Base-by-base conservation (phyloP, 1,140 invertebrate genomes). In the Lordiphosa stackelbergi region DNA sequence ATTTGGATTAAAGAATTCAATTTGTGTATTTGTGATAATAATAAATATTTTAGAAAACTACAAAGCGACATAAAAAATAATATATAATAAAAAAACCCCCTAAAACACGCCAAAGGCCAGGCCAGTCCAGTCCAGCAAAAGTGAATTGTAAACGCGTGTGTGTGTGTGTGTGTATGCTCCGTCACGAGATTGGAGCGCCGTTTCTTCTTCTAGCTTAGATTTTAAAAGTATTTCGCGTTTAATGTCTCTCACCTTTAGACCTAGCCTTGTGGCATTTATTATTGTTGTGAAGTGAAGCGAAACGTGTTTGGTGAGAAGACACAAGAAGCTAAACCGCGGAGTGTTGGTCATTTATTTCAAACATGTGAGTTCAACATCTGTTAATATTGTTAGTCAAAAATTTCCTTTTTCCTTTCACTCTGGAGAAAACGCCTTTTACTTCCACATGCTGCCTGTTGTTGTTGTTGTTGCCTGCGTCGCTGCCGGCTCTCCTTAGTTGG, bases 361-460 rank as follows among this genome's bases (percentile, higher is more conserved):
- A 64, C 59, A 81, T 79, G 75, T 81, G 75, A 79, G 75, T 77
- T 38, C 9, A 7, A 66, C 46, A 68, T 68, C 59, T 9, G 42
- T 6, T 19, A 34, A 42, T 47, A 42, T 28, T 52, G 24, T 52
- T 58, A 36, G 31, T 13, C 41, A 28, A 71, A 34, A 65, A 34
- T 38, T 63, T 38, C 48, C 61, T 42, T 61, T 77, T 77, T 61
- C 75, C 75, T 79, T 79, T 79, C 75, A 81, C 77, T 75, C 46
- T 62, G 48, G 68, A 73, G 57, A 78, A 78, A 79, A 79, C 74
- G 77, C 75, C 75, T 83, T 81, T 81, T 81, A 83, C 75, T 83
- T 75, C 49, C 42, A 53, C 19, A 45, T 77, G 41, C 59, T 54
- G 48, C 34, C 53, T n/a, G n/a, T 16, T 46, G 22, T 28, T 57